These are phyloP conservation scores for Montipora efflorescens DNA, from an alignment of 64 coral and sea anemone species.

Conservation along the genomic window DNA sequence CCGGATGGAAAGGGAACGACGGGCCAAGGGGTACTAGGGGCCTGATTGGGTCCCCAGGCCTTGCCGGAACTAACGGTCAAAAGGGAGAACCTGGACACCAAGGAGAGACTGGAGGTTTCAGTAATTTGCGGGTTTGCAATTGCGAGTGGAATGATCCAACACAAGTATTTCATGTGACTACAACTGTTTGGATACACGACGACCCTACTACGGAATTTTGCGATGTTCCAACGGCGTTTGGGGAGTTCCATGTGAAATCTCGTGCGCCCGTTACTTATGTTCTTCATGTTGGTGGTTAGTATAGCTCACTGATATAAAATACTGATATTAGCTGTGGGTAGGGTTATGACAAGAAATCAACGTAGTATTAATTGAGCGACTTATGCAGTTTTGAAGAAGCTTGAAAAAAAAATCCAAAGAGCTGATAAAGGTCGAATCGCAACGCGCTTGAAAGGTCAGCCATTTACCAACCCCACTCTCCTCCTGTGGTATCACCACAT, in stretches of 20 bases:
- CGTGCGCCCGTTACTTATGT: conserved; percentile 79
- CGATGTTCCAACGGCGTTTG: conserved; percentile 62
- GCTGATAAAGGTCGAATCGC: no score
- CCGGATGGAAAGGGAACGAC: conserved; percentile 85
- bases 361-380: no score
- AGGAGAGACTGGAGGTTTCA: conserved; percentile 64
- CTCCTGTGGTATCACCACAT: no score
- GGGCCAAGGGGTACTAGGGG: conserved; percentile 81
- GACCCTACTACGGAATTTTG: conserved; percentile 76
- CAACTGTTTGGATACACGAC: conserved; percentile 75
- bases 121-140: conserved; percentile 52
- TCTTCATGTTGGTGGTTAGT: conserved; percentile 88
- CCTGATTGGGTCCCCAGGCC: conserved; percentile 46
- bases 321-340: no score
- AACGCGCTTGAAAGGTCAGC: no score
- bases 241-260: conserved; percentile 78
- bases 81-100: conserved; percentile 57
- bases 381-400: no score
- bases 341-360: no score
- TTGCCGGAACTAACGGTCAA: conserved; percentile 37
- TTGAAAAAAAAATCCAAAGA: no score
- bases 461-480: no score
- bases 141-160: conserved; percentile 80
- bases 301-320: background rate
- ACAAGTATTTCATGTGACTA: conserved; percentile 76